A percentile compares a stretch with the other conserved stretches of the same genome.
These are phyloP conservation scores for Serinus canaria DNA, from an alignment of 2,113 vertebrate genomes.

Conservation along the genomic window DNA sequence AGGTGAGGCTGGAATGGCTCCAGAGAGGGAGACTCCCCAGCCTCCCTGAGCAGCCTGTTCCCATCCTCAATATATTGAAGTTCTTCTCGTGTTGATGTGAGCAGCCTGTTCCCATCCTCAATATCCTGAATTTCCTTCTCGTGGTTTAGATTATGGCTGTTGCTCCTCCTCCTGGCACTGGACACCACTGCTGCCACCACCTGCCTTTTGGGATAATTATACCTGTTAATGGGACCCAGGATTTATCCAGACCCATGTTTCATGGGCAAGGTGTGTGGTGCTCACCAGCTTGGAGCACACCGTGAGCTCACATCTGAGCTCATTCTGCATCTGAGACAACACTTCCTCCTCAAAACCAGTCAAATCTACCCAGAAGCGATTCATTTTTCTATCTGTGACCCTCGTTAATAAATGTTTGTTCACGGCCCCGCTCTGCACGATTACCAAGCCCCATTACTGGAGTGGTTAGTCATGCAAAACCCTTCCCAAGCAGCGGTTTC, in stretches of 20 bases:
- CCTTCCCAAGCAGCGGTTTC: background rate
- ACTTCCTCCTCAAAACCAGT: rapidly evolving
- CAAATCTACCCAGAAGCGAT: rapidly evolving
- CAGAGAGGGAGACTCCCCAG: background rate
- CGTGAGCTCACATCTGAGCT: too few relatives aligned
- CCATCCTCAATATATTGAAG: rapidly evolving
- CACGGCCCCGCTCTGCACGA: rapidly evolving
- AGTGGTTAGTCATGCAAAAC: background rate
- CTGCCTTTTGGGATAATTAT: background rate
- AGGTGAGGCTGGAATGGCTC: background rate
- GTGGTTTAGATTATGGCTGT: background rate
- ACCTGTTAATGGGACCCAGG: background rate
- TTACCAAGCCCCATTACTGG: background rate
- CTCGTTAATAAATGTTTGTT: background rate
- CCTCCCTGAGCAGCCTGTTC: background rate
- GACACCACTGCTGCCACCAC: background rate
- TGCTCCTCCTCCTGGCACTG: background rate
- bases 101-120: background rate
- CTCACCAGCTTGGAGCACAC: rapidly evolving
- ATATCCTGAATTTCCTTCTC: rapidly evolving
- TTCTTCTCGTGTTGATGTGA: background rate
- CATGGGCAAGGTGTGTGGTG: rapidly evolving
- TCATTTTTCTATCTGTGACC: background rate
- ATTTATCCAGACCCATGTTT: rapidly evolving
- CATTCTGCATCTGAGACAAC: background rate